phyloP scores from a whole-genome alignment of 92 coral and sea anemone genomes.

The Zoanthus gigantus region DNA sequence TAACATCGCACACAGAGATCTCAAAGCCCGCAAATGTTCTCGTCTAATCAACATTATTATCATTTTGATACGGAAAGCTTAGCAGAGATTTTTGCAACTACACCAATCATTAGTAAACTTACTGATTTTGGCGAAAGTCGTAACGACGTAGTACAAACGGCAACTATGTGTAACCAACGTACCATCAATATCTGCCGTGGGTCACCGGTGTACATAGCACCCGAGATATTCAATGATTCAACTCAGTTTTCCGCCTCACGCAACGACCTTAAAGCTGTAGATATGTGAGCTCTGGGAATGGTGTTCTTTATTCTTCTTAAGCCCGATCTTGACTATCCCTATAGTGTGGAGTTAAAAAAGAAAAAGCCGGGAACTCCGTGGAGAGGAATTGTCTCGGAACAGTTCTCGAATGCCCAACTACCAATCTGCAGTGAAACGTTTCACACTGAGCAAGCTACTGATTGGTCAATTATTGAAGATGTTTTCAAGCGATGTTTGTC shows the following conservation, averaged over 20 bases:
- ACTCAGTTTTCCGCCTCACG: neutral
- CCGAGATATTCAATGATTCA: neutral
- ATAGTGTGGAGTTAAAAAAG: neutral
- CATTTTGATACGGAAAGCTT: neutral
- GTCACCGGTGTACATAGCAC: neutral
- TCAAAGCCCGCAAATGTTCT: neutral
- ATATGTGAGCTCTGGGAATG: conserved; percentile 8
- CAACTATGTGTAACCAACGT: neutral
- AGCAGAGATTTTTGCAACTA: neutral
- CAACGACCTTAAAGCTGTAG: neutral
- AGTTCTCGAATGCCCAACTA: conserved; percentile 47
- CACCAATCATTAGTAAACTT: neutral
- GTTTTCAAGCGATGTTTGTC: conserved; percentile 46
- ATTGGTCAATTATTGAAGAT: conserved; percentile 55
- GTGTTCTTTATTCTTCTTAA: neutral
- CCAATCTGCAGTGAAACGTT: conserved; percentile 62
- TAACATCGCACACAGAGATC: neutral
- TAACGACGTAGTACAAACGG: neutral
- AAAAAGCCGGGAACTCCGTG: neutral
- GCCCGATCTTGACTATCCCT: neutral
- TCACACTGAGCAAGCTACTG: conserved; percentile 60
- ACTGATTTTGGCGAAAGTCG: conserved; percentile 7
- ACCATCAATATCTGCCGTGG: neutral
- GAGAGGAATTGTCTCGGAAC: neutral
- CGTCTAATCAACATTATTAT: neutral